Percentiles rank a stretch among this genome's conserved stretches.
Evolutionary conservation across 2,888 invertebrate genomes (phyloP).

Genomic region (Perithous albicinctus): DNA sequence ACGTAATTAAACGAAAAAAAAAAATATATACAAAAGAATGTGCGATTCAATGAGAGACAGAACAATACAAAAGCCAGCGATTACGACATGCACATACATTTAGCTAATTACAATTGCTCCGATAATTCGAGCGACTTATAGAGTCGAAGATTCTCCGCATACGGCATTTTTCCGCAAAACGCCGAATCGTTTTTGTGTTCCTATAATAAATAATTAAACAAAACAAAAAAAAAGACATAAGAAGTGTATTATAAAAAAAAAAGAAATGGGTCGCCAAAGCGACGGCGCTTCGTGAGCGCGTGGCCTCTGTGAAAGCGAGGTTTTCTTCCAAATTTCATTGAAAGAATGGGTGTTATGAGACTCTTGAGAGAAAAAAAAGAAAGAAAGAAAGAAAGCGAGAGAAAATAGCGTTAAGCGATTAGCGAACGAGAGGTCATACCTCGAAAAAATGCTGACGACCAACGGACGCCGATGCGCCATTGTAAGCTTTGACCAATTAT

Average conservation of each 20-base stretch:
- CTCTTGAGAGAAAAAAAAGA: no score
- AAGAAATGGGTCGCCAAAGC: slow-evolving; percentile 1
- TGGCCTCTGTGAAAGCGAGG: slow-evolving; percentile 1
- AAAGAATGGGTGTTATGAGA: slow-evolving; percentile 15
- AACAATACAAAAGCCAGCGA: background rate
- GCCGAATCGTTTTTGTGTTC: slow-evolving; percentile 55
- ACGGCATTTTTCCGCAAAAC: slow-evolving; percentile 11
- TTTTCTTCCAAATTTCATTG: slow-evolving; percentile 25
- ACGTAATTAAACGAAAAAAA: no score
- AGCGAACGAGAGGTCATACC: slow-evolving; percentile 28
- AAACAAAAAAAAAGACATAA: slow-evolving; percentile 13
- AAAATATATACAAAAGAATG: background rate
- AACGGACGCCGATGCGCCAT: slow-evolving; percentile 47
- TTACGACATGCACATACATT: background rate
- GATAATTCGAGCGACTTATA: slow-evolving; percentile 24
- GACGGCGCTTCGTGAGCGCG: background rate
- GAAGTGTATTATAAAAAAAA: no score
- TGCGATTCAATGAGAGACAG: slow-evolving; percentile 1
- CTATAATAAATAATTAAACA: slow-evolving; percentile 46
- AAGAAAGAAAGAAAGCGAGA: slow-evolving; percentile 16
- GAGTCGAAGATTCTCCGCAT: slow-evolving; percentile 9
- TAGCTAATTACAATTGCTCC: slow-evolving; percentile 20
- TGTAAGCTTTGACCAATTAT: slow-evolving; percentile 64
- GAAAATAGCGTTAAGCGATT: slow-evolving; percentile 14
- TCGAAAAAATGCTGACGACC: slow-evolving; percentile 49